Percentiles rank a stretch among this genome's conserved stretches.
Conservation (phyloP, 1,140 invertebrate species). For the Drosophila nigromelanica region DNA sequence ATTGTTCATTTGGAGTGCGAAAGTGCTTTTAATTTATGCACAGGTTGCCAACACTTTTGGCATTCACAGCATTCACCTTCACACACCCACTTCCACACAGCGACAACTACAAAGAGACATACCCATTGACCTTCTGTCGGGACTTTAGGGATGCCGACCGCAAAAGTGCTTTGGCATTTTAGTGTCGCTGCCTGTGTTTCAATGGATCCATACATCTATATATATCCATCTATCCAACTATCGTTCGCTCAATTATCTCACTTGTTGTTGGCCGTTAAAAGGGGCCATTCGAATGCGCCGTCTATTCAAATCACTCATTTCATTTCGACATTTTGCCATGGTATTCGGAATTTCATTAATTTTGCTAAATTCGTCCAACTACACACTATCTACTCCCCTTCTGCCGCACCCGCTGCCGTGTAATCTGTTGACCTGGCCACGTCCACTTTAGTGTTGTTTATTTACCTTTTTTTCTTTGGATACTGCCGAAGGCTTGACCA, state of each 20-base stretch:
- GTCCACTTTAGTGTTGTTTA: slow-evolving; percentile 29
- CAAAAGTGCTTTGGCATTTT: slow-evolving; percentile 41
- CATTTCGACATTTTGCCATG: slow-evolving; percentile 48
- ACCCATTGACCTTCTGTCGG: slow-evolving; percentile 6
- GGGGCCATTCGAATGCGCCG: slow-evolving; percentile 32
- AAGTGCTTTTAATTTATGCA: slow-evolving; percentile 58
- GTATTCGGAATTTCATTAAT: slow-evolving; percentile 56
- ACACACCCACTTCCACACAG: background rate
- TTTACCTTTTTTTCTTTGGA: slow-evolving; percentile 9
- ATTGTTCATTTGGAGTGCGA: slow-evolving; percentile 42
- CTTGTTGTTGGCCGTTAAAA: slow-evolving; percentile 22
- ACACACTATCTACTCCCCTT: background rate
- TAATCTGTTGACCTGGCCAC: slow-evolving; percentile 34
- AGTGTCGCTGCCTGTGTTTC: slow-evolving; percentile 22
- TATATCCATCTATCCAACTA: slow-evolving; percentile 14
- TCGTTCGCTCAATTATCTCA: slow-evolving; percentile 29
- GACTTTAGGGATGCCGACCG: slow-evolving; percentile 7
- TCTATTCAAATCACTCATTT: slow-evolving; percentile 53
- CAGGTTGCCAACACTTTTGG: slow-evolving; percentile 49
- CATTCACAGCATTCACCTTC: slow-evolving; percentile 1
- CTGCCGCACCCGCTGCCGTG: background rate
- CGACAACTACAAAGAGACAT: slow-evolving; percentile 9
- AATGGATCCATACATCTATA: slow-evolving; percentile 16
- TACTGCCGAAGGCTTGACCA: slow-evolving; percentile 25
- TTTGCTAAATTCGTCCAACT: slow-evolving; percentile 18